Base-by-base conservation (phyloP, 2,888 invertebrate genomes). In the Tipula confusa region DNA sequence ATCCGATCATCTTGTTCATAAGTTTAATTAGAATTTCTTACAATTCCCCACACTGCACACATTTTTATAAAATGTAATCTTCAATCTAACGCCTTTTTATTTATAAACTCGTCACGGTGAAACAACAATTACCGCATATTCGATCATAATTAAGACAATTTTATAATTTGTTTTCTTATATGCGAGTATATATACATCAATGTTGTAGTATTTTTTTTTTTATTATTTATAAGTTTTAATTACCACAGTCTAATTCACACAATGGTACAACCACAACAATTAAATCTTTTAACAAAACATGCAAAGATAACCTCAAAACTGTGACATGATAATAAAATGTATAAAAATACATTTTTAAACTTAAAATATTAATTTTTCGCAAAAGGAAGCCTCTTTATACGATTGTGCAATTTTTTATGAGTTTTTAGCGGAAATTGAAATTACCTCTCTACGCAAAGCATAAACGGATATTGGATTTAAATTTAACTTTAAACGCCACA, bases 71-170 rank as follows among this genome's bases (percentile, higher is more conserved):
- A 64, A 64, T 64, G 18, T 64, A 64, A 64, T 64, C 64, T 64
- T 64, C 24, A 64, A 64, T 64, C 64, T 64, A 64, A 64, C 64
- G 64, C 64, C 64, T 64, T 64, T 64, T 64, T 64, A 24, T 64
- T 64, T 64, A 64, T 64, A 64, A 11, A 64, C 64, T 64, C 64
- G 64, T 64, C 64, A 64, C 64, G 64, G 64, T 64, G 11, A 64
- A 64, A 64, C 64, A 64, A 64, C 64, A 64, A 64, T 64, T 64
- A 64, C 64, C 64, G 64, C 64, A 64, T 1, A 64, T 64, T 64
- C 24, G 24, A 64, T 64, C 24, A 64, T 64, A 64, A 64, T 64
- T 64, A 64, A 64, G 64, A 64, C 64, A 24, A 18, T 9, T 64
- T 64, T 11, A 24, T 64, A 64, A 64, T 64, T 64, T 64, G 64